Evolutionary conservation across 2,797 vertebrate species (phyloP).

Genomic region (Orientallactaga sibirica): DNA sequence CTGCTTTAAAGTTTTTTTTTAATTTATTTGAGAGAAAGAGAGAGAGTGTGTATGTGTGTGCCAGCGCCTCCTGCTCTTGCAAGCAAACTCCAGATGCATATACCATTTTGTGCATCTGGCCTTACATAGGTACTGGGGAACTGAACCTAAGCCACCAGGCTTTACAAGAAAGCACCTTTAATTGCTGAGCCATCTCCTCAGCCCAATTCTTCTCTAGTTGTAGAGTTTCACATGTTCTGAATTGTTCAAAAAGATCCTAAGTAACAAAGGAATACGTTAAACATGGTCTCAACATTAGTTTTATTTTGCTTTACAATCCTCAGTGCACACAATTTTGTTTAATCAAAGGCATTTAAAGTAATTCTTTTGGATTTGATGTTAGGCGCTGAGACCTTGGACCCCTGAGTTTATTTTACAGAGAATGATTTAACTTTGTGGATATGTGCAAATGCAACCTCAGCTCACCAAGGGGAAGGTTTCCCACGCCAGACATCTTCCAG

Average conservation of each 20-base stretch:
- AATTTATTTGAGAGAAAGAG: no score
- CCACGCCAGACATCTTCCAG: slow-evolving; percentile 6
- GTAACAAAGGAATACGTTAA: slow-evolving; percentile 12
- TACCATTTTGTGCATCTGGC: no score
- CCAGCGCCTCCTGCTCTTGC: no score
- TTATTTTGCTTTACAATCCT: neutral
- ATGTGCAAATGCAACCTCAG: neutral
- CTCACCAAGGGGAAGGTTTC: slow-evolving; percentile 41
- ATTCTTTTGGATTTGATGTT: neutral
- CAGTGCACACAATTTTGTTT: slow-evolving; percentile 4
- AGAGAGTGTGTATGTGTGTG: no score
- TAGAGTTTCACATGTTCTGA: slow-evolving; percentile 25
- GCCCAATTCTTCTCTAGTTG: neutral
- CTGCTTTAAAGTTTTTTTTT: no score
- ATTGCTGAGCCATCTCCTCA: no score
- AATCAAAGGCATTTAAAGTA: slow-evolving; percentile 40
- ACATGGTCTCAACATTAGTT: neutral
- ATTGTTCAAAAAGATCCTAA: slow-evolving; percentile 36
- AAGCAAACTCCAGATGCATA: no score
- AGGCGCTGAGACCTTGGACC: neutral
- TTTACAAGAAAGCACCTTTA: no score
- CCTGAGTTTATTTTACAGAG: slow-evolving; percentile 4
- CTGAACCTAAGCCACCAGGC: no score
- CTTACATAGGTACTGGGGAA: no score
- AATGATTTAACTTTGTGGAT: neutral